These are phyloP conservation scores for Botia kubotai DNA, from an alignment of 2,797 vertebrate species.

Conservation along the genomic window DNA sequence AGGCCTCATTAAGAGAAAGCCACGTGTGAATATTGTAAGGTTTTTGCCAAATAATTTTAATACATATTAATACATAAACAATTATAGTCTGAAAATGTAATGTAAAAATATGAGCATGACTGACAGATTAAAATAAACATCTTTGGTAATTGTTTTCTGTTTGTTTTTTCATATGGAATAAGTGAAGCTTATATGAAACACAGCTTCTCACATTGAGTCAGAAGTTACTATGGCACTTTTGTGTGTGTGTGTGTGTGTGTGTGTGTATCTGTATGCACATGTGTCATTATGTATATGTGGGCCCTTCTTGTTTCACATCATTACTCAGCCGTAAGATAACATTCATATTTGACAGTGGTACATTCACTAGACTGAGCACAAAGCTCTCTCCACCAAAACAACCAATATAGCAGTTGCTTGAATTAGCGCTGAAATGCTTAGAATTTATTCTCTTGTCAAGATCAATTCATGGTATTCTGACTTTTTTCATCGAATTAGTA, in stretches of 20 bases:
- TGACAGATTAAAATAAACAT: neutral
- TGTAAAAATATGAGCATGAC: neutral
- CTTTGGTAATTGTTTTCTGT: neutral
- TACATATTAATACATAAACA: neutral
- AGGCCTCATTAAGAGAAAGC: neutral
- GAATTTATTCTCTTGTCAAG: constrained; percentile 35
- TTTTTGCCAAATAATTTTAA: neutral
- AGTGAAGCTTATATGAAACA: constrained; percentile 19
- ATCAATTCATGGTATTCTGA: constrained; percentile 17
- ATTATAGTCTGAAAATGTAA: neutral
- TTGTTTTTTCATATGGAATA: neutral
- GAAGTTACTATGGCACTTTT: constrained; percentile 5
- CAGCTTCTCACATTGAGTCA: neutral
- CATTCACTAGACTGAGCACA: constrained; percentile 49
- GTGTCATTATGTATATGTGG: constrained; percentile 19
- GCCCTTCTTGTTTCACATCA: constrained; percentile 43
- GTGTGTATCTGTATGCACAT: neutral
- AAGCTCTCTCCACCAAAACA: constrained; percentile 37
- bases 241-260: constrained; percentile 1
- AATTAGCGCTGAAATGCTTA: constrained; percentile 36
- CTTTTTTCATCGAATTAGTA: constrained; percentile 37
- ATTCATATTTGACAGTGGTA: constrained; percentile 52
- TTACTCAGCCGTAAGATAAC: constrained; percentile 45
- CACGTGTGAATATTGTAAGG: neutral
- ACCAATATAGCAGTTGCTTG: constrained; percentile 33